Evolutionary conservation across 2,797 vertebrate species (phyloP).

Genomic region (Sebastes jordani): DNA sequence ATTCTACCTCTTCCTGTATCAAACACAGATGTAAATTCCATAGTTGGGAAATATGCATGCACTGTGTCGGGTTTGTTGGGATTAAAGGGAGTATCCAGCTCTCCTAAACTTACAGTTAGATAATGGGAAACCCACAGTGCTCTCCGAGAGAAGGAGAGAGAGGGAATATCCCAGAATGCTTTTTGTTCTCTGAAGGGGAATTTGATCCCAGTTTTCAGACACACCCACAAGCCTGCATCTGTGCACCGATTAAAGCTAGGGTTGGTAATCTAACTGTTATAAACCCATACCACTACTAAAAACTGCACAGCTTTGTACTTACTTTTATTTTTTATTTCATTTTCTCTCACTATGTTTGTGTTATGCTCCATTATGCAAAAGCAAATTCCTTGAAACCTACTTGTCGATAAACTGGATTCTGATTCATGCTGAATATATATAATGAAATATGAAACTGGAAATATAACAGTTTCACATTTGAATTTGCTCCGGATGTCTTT

Average conservation of each 20-base stretch:
- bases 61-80: background rate
- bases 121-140: background rate
- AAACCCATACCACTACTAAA: too few species aligned
- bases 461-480: background rate
- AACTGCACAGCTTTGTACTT: too few species aligned
- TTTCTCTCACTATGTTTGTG: background rate
- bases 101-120: fast-evolving
- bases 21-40: too few species aligned
- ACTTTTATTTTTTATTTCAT: fast-evolving
- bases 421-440: background rate
- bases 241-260: too few species aligned
- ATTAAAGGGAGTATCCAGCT: background rate
- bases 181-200: background rate
- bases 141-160: fast-evolving
- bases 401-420: background rate
- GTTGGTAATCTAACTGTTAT: too few species aligned
- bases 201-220: background rate
- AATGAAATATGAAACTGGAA: background rate
- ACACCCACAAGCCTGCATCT: background rate
- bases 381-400: background rate
- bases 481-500: background rate
- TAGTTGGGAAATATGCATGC: fast-evolving
- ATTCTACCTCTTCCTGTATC: background rate
- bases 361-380: background rate
- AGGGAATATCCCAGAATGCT: background rate